phyloP scores from a whole-genome alignment of 1,140 invertebrate genomes.

The Drosophila subpulchrella region DNA sequence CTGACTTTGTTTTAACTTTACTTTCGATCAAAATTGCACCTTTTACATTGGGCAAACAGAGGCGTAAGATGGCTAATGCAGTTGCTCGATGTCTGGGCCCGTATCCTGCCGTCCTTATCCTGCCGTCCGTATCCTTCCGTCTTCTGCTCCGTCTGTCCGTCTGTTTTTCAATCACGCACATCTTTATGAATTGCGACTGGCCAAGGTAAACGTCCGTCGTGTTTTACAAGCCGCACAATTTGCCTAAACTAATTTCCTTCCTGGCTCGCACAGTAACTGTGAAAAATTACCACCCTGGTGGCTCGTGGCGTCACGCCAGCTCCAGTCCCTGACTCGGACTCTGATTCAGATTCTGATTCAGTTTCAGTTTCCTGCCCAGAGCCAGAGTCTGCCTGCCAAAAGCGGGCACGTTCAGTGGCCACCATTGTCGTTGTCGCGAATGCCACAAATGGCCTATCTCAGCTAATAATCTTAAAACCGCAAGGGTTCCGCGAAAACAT shows the following conservation, averaged over 20 bases:
- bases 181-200: slow-evolving; percentile 61
- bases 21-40: slow-evolving; percentile 62
- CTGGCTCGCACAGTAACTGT: slow-evolving; percentile 50
- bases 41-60: slow-evolving; percentile 40
- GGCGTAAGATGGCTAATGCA: slow-evolving; percentile 18
- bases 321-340: slow-evolving; percentile 10
- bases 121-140: background rate
- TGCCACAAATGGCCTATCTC: slow-evolving; percentile 76
- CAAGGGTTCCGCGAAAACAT: slow-evolving; percentile 65
- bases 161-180: slow-evolving; percentile 72
- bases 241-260: slow-evolving; percentile 82
- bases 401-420: slow-evolving; percentile 47
- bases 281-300: slow-evolving; percentile 68
- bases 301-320: slow-evolving; percentile 44
- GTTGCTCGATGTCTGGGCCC: slow-evolving; percentile 7
- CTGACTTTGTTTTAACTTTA: slow-evolving; percentile 21
- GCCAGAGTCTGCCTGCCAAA: slow-evolving; percentile 15
- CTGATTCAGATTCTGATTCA: background rate
- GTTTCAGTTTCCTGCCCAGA: background rate
- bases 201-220: slow-evolving; percentile 71
- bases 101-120: background rate
- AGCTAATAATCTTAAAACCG: slow-evolving; percentile 81
- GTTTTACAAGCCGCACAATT: slow-evolving; percentile 79
- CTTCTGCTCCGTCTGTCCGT: slow-evolving; percentile 15
- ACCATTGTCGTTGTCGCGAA: slow-evolving; percentile 55